phyloP scores from a whole-genome alignment of 2,888 invertebrate genomes.

The Cheilosia impressa region DNA sequence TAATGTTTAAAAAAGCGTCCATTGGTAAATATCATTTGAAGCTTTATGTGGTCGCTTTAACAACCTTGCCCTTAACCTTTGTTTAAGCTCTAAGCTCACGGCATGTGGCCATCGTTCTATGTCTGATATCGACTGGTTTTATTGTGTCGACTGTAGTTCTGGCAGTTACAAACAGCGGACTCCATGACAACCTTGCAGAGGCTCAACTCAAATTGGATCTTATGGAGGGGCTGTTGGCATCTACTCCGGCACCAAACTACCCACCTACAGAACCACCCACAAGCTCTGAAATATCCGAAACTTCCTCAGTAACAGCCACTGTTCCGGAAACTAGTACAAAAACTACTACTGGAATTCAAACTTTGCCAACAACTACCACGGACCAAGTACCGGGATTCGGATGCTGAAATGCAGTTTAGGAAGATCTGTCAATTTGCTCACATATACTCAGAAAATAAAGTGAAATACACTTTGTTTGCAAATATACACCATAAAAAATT shows the following conservation, averaged over 20 bases:
- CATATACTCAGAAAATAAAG: background rate
- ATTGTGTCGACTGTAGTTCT: slow-evolving; percentile 85
- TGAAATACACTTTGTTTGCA: background rate
- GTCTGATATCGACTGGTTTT: slow-evolving; percentile 81
- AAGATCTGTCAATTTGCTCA: background rate
- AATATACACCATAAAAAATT: background rate
- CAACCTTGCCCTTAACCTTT: background rate
- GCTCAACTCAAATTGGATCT: slow-evolving; percentile 78
- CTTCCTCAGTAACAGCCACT: background rate
- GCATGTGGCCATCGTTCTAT: slow-evolving; percentile 67
- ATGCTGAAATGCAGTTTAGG: background rate
- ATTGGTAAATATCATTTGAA: slow-evolving; percentile 22
- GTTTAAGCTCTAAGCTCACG: slow-evolving; percentile 8
- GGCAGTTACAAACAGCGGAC: slow-evolving; percentile 82
- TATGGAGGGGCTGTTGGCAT: slow-evolving; percentile 54
- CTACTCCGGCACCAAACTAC: slow-evolving; percentile 54
- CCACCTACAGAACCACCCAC: background rate
- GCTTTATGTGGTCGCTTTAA: background rate
- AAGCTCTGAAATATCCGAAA: background rate
- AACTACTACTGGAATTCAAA: background rate
- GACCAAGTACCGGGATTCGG: background rate
- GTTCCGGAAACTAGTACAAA: background rate
- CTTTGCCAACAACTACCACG: background rate
- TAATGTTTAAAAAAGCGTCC: slow-evolving; percentile 10
- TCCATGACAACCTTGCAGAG: slow-evolving; percentile 79